phyloP scores from a whole-genome alignment of 2,113 vertebrate genomes.

The Nibea albiflora region DNA sequence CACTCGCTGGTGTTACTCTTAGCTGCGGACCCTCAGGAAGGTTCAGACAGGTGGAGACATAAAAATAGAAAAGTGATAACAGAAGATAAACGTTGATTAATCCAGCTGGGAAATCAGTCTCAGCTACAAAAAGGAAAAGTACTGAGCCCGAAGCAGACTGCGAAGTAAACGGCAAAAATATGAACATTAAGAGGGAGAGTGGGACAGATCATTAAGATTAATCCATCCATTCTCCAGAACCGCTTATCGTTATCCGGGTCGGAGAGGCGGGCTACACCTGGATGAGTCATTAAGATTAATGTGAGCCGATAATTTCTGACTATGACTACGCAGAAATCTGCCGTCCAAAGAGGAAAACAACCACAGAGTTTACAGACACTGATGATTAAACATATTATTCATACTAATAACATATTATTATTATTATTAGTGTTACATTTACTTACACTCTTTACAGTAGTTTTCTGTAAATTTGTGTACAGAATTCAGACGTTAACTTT shows the following conservation, averaged over 20 bases:
- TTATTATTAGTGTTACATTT: too few species aligned
- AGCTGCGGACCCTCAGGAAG: background rate
- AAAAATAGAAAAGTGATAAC: background rate
- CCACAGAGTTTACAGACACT: background rate
- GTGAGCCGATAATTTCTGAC: background rate
- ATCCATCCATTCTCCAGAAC: too few species aligned
- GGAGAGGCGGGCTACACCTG: too few species aligned
- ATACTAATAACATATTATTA: too few species aligned
- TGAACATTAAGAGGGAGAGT: background rate
- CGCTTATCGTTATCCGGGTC: too few species aligned
- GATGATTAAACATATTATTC: too few species aligned
- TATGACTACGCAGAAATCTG: background rate
- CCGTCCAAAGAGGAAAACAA: background rate
- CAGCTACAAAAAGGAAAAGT: background rate
- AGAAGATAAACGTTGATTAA: constrained; percentile 1
- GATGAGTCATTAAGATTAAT: background rate
- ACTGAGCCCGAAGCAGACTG: background rate
- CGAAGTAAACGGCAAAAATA: background rate
- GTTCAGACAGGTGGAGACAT: background rate
- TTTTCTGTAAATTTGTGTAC: too few species aligned
- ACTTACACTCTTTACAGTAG: too few species aligned
- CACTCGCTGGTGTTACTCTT: background rate
- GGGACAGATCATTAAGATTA: constrained; percentile 9
- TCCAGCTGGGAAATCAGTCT: constrained; percentile 16
- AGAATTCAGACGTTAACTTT: too few species aligned